Conservation (phyloP, 2,888 invertebrate genomes). For the Erpobdella octoculata region DNA sequence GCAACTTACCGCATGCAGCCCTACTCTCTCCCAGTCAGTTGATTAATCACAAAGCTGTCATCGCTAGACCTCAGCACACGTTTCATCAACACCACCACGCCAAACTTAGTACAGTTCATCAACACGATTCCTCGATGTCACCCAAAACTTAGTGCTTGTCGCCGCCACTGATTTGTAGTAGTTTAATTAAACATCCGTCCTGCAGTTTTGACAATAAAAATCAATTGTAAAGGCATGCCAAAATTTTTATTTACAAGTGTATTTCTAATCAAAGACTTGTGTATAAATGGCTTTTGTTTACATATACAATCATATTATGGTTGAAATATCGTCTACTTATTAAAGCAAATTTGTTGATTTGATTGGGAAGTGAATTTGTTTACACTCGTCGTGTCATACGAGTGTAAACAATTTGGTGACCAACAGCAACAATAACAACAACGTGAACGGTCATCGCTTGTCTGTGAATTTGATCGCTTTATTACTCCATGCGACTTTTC, state of each 20-base stretch:
- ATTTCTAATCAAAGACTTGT: background rate
- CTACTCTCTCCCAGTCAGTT: background rate
- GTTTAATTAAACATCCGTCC: background rate
- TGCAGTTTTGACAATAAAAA: too few species aligned
- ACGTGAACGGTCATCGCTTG: too few species aligned
- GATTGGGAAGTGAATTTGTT: too few species aligned
- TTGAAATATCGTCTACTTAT: background rate
- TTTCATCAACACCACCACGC: background rate
- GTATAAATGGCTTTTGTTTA: background rate
- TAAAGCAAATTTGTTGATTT: too few species aligned
- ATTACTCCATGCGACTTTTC: background rate
- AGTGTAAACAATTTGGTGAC: too few species aligned
- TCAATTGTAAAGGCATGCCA: background rate
- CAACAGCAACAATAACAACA: too few species aligned
- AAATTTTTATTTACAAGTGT: background rate
- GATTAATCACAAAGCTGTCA: background rate
- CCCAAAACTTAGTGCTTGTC: background rate
- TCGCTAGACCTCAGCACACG: background rate
- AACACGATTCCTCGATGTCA: background rate
- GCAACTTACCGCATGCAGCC: too few species aligned
- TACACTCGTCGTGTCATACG: too few species aligned
- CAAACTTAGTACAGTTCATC: background rate
- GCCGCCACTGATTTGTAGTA: background rate
- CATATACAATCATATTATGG: background rate
- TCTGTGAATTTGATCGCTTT: constrained; percentile 7